Evolutionary conservation across 2,797 vertebrate species (phyloP), one percentile per base, ranked within the genome.

Genomic region (Otolemur crassicaudatus): DNA sequence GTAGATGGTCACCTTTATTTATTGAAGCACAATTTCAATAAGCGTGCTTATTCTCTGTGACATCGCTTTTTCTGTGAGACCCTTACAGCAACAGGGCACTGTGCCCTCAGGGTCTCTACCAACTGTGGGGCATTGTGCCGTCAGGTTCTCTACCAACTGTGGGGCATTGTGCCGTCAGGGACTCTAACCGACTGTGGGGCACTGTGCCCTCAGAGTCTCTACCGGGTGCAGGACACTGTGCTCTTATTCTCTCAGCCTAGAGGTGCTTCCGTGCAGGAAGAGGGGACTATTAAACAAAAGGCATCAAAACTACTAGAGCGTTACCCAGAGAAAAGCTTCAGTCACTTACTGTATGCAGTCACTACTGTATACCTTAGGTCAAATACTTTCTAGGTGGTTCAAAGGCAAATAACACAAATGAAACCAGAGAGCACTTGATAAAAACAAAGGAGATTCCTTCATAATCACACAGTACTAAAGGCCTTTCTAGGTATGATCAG

Each of bases 301-400:
- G 31, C 87, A 84, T 46, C n/a, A 86, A 73, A 89, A 90, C 56
- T 93, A 73, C 34, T 79, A 10, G 34, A n/a, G 12, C 83, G 17
- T 61, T 75, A 72, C 65, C 43, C 61, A 17, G 70, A 92, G 91
- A 67, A 81, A 46, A 70, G n/a, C 7, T 90, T 83, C 49, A 80
- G 40, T 53, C 40, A 49, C 43, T 20, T 31, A 84, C 7, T 94
- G 16, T 53, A 14, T 16, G 16, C 14, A 53, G 49, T 53, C 49
- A 53, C 14, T 73, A 89, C 12, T 80, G 65, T 90, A 69, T 87
- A 86, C 3, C 23, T 73, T 85, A 89, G 31, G 67, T 17, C 34
- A 92, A 80, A 89, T 81, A 96, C 90, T 90, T 80, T 90, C 67
- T 86, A 77, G 65, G 63, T 43, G 19, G 23, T 43, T 89, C 73